phyloP scores from a whole-genome alignment of 2,113 vertebrate genomes.

The Hylia prasina region DNA sequence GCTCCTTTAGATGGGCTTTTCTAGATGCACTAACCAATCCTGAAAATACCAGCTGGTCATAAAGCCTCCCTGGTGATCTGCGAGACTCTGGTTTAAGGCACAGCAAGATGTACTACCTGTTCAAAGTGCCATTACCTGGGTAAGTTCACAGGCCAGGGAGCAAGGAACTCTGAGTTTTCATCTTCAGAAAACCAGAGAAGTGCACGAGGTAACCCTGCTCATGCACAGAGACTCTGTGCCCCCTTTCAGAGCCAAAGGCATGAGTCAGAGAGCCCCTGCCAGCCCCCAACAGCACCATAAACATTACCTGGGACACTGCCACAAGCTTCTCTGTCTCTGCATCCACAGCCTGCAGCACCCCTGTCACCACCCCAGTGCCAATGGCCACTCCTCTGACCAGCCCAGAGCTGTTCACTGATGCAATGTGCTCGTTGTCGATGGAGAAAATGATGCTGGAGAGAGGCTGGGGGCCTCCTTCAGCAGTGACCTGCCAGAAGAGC shows the following conservation, averaged over 20 bases:
- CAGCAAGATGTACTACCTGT: not conserved
- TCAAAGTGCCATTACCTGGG: not conserved
- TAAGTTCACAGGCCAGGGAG: not conserved
- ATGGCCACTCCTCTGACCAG: constrained; percentile 77
- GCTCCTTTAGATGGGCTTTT: not conserved
- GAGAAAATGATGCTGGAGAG: constrained; percentile 94
- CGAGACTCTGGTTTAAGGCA: not conserved
- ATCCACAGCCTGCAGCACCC: constrained; percentile 88
- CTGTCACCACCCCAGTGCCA: constrained; percentile 83
- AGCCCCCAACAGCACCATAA: not conserved
- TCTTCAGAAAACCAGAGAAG: not conserved
- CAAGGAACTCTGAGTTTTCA: not conserved
- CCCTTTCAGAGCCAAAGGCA: not conserved
- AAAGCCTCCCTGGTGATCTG: not conserved
- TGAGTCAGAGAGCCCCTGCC: not conserved
- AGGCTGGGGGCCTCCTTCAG: constrained; percentile 94
- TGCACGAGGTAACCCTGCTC: not conserved
- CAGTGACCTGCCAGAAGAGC: constrained; percentile 79
- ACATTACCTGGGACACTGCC: constrained; percentile 84
- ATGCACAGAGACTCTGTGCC: not conserved
- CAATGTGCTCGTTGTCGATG: constrained; percentile 75
- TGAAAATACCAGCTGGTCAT: not conserved
- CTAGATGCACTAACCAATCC: not conserved
- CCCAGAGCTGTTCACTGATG: constrained; percentile 76
- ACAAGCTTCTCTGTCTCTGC: constrained; percentile 88